Base-by-base conservation (phyloP, 2,888 invertebrate species). In the Tetragonula carbonaria region DNA sequence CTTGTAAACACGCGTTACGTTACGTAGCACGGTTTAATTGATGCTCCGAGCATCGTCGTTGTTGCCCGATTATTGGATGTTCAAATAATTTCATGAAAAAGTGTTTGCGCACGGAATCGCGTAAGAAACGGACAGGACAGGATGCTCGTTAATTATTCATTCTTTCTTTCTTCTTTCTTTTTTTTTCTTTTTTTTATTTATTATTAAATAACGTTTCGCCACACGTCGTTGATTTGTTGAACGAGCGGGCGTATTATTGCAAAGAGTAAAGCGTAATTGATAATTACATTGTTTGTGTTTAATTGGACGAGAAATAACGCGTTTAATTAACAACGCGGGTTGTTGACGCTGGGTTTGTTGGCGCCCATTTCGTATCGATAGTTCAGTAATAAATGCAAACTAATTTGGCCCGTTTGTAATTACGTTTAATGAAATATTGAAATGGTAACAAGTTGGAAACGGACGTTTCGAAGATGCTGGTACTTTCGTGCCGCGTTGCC, bases 251-350 rank as follows among this genome's bases (percentile, higher is more conserved):
- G 14, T 45, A n/a, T n/a, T 21, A 5, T 2, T 33, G 4, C 13
- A 65, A 33, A 18, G 18, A 5, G 21, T 18, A 5, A 33, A 21
- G 21, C 13, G 4, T 38, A 33, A 33, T 65, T 65, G 65, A 13
- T 65, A 65, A 65, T 65, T 21, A 38, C 45, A 33, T 38, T 66
- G 70, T 51, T 55, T 28, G 21, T 23, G 21, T 11, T 80, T 77
- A 70, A 77, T 76, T 50, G 53, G 51, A 21, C 13, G 45, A 8
- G 21, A 2, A 57, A 8, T 62, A 33, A 33, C 28, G 63, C 23
- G 57, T 78, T 71, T 71, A 78, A 80, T 71, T 45, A 70, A 79
- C 5, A 50, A 50, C 16, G 38, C 14, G n/a, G 16, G 55, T 63
- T 28, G 50, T 55, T n/a, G 16, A 28, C 21, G 53, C 18, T 18